Conservation (phyloP, 2,888 invertebrate species). For the Patella ulyssiponensis region DNA sequence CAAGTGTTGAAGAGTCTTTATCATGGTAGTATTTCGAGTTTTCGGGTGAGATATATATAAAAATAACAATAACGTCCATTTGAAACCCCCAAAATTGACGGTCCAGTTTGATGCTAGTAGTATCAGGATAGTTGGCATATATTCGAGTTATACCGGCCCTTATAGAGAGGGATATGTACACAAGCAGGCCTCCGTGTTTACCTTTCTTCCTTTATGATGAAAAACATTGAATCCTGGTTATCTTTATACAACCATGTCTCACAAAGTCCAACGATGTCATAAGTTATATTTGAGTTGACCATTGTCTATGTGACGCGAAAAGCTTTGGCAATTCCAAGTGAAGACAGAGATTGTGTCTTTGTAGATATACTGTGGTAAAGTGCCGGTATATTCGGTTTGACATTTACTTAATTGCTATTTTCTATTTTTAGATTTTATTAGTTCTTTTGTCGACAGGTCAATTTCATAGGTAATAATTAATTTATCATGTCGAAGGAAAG, state of each 20-base stretch:
- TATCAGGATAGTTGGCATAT: background rate
- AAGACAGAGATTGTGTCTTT: background rate
- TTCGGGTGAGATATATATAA: background rate
- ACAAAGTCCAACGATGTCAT: background rate
- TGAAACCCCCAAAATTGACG: background rate
- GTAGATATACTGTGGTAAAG: no score
- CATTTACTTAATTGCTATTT: background rate
- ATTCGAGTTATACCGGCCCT: background rate
- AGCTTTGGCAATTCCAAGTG: conserved; percentile 2
- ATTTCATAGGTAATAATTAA: background rate
- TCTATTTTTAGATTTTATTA: background rate
- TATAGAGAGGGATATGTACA: background rate
- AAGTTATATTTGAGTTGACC: background rate
- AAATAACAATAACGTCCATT: background rate
- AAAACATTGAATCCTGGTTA: background rate
- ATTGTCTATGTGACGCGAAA: background rate
- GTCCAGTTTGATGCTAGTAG: background rate
- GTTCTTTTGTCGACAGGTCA: background rate
- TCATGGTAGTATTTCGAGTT: background rate
- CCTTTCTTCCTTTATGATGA: background rate
- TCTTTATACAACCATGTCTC: conserved; percentile 6
- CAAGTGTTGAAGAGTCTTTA: background rate
- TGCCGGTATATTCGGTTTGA: no score
- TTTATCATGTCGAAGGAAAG: background rate
- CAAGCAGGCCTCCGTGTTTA: conserved; percentile 8